Conservation (phyloP, 2,797 vertebrate species). For the Paramormyrops hopkinsi region DNA sequence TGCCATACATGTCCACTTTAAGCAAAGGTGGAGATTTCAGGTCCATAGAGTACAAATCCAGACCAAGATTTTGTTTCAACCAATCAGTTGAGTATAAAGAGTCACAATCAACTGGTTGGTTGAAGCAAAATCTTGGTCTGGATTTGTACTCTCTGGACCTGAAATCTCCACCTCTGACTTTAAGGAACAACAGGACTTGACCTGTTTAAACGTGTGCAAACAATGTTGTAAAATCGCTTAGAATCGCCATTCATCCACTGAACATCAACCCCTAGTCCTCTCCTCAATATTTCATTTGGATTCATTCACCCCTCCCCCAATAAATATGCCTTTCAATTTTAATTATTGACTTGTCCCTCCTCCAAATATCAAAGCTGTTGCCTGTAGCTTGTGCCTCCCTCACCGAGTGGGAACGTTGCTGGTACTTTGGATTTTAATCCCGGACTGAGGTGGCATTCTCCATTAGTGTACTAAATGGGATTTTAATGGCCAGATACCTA, state of each 20-base stretch:
- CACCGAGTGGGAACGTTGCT: background rate
- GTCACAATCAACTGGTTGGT: background rate
- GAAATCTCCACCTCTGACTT: background rate
- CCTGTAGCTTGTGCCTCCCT: background rate
- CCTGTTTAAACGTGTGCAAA: background rate
- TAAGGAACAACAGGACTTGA: background rate
- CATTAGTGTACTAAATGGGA: background rate
- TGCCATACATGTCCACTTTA: background rate
- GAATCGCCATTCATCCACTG: background rate
- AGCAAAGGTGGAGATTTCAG: background rate
- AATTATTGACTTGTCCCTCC: background rate
- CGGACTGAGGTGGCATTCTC: background rate
- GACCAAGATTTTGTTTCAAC: background rate
- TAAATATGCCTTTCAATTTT: background rate
- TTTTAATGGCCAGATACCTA: conserved; percentile 4
- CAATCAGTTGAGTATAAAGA: background rate
- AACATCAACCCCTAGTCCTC: background rate
- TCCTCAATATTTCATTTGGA: background rate
- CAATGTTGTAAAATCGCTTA: background rate
- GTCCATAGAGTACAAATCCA: background rate
- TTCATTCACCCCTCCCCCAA: background rate
- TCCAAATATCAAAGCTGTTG: background rate
- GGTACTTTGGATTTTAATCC: background rate
- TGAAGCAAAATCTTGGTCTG: background rate
- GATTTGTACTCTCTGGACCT: background rate